Evolutionary conservation across 2,888 invertebrate species (phyloP).

Genomic region (Agrenia bidenticulata): DNA sequence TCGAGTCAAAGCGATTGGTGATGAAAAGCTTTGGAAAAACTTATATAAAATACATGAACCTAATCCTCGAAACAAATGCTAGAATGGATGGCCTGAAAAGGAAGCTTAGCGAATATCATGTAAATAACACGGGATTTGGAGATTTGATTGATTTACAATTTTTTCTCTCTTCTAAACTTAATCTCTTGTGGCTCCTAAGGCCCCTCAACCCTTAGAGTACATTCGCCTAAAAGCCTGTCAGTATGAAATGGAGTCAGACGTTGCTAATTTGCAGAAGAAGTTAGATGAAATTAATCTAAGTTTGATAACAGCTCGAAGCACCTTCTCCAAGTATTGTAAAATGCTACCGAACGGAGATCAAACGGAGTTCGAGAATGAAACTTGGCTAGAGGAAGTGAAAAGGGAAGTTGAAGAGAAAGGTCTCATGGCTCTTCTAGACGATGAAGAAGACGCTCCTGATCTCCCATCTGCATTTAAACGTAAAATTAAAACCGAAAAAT

Average conservation of each 20-base stretch:
- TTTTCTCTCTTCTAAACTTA: neutral
- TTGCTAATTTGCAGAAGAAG: conserved; percentile 21
- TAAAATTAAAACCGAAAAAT: neutral
- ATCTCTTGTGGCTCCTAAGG: conserved; percentile 10
- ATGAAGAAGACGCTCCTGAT: conserved; percentile 7
- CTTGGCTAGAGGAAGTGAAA: conserved; percentile 29
- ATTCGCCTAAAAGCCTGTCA: conserved; percentile 29
- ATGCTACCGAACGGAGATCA: conserved; percentile 29
- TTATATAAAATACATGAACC: conserved; percentile 22
- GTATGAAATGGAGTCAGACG: conserved; percentile 28
- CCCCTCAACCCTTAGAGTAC: conserved; percentile 35
- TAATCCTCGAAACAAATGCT: conserved; percentile 24
- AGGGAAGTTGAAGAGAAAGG: conserved; percentile 23
- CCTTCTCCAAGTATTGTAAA: conserved; percentile 23
- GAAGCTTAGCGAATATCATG: conserved; percentile 30
- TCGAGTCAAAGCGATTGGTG: neutral
- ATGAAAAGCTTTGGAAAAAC: conserved; percentile 12
- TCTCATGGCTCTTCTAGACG: conserved; percentile 7
- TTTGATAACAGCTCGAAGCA: conserved; percentile 14
- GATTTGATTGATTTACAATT: no score
- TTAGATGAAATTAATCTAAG: conserved; percentile 20
- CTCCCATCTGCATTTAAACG: neutral
- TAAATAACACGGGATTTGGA: no score
- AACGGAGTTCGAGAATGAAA: conserved; percentile 29
- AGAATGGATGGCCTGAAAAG: conserved; percentile 29